Base-by-base conservation (phyloP, 2,797 vertebrate genomes). In the Aphelocoma californica region DNA sequence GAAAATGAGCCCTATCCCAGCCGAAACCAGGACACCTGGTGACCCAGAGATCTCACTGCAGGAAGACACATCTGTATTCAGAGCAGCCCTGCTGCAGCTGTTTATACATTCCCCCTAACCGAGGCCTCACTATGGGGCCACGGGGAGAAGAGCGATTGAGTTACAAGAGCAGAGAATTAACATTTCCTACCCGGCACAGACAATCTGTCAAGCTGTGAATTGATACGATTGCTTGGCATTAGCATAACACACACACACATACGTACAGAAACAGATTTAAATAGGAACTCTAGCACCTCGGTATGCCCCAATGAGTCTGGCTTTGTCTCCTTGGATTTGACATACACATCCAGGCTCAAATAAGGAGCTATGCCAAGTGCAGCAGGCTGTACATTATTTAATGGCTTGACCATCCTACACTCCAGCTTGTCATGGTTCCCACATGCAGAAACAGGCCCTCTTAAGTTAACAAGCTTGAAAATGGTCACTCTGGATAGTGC, bases 41-140 rank as follows among this genome's bases (percentile, higher is more conserved):
- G 93, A 88, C 56, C 73, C 31, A 25, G 51, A 38, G 85, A 78
- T 69, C 69, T 40, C 66, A 7, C 9, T 79, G 75, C 65, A 79
- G 53, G 85, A 56, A 65, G 61, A 79, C 70, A 92, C 85, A 93
- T 92, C 91, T 38, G 42, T 19, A 21, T 8, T 53, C 0, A 0
- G 14, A 74, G 79, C 87, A 94, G 95, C 87, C 82, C 45, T 77
- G 66, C 89, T 78, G 80, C 95, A 95, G 95, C 93, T 96, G 95
- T 90, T 96, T 18, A 61, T 40, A 73, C 51, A 58, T 32, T 36
- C 44, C 85, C 93, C 87, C 80, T 26, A 54, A 45, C n/a, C 0
- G 2, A 73, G 91, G 93, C 85, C 93, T 84, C 92, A 17, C 66
- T 4, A 1, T 0, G 25, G 72, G 85, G 73, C 84, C 25, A 0